Conservation (phyloP, 2,113 vertebrate species). For the Hyla sarda region DNA sequence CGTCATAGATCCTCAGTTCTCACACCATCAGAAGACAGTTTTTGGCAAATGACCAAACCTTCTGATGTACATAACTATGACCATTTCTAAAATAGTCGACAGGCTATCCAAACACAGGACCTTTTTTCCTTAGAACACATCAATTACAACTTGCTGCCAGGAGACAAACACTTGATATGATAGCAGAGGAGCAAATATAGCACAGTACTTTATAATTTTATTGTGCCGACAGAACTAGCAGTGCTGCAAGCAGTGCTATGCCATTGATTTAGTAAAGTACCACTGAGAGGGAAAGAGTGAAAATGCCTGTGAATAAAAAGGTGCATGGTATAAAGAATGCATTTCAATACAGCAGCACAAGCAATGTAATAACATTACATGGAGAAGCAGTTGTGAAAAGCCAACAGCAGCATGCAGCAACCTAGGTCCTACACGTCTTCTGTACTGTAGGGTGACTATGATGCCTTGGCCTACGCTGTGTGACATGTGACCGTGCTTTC, state of each 20-base stretch:
- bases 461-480: conserved; percentile 18
- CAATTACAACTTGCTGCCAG: background rate
- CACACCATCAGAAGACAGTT: too few species aligned
- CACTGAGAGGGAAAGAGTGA: conserved; percentile 34
- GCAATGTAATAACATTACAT: conserved; percentile 27
- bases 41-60: background rate
- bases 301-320: conserved; percentile 15
- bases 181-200: conserved; percentile 59
- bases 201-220: conserved; percentile 13
- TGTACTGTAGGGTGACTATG: conserved; percentile 11
- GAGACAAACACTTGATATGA: background rate
- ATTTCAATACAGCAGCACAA: conserved; percentile 55
- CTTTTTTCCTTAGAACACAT: background rate
- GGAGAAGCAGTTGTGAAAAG: conserved; percentile 44
- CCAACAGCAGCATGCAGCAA: conserved; percentile 58
- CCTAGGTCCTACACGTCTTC: conserved; percentile 41
- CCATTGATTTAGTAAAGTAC: conserved; percentile 46
- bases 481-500: conserved; percentile 12
- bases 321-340: conserved; percentile 32
- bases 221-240: conserved; percentile 56
- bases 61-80: background rate
- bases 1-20: background rate
- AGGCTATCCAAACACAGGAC: background rate
- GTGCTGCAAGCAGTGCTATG: conserved; percentile 41
- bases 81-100: background rate